Conservation (phyloP, 1,140 invertebrate genomes). For the Hyles vespertilio region DNA sequence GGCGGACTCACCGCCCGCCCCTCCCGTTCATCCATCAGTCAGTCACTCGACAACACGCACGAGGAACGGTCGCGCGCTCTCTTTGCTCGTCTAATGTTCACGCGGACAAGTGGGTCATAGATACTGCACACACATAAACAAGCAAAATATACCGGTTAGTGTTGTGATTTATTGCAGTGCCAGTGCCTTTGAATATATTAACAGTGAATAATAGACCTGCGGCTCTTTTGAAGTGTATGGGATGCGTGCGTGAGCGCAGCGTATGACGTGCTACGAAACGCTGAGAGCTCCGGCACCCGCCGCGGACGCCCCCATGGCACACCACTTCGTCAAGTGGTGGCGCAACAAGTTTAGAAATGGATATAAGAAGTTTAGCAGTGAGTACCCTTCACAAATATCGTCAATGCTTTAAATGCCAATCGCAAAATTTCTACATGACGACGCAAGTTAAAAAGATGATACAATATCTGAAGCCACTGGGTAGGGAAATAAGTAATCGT, state of each 20-base stretch:
- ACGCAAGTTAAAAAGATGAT: too few relatives aligned
- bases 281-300: conserved; percentile 72
- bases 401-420: too few relatives aligned
- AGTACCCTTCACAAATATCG: conserved; percentile 28
- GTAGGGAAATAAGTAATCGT: too few relatives aligned
- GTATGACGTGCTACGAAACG: conserved; percentile 76
- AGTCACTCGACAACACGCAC: conserved; percentile 60
- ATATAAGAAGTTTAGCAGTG: conserved; percentile 84
- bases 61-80: conserved; percentile 42
- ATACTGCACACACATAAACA: conserved; percentile 41
- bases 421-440: too few relatives aligned
- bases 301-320: conserved; percentile 81
- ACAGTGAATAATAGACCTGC: conserved; percentile 52
- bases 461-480: too few relatives aligned
- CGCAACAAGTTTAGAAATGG: conserved; percentile 84
- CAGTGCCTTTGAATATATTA: conserved; percentile 38
- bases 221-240: conserved; percentile 70
- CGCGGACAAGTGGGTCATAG: conserved; percentile 69
- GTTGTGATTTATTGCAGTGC: conserved; percentile 57
- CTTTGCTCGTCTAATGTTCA: conserved; percentile 39
- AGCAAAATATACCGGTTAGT: conserved; percentile 43
- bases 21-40: conserved; percentile 62
- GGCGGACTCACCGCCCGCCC: conserved; percentile 35
- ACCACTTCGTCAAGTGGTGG: conserved; percentile 87
- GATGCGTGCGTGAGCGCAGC: conserved; percentile 75